A percentile compares a stretch with the other conserved stretches of the same genome.
phyloP scores from a whole-genome alignment of 2,797 vertebrate genomes.

The Chrysolophus pictus region DNA sequence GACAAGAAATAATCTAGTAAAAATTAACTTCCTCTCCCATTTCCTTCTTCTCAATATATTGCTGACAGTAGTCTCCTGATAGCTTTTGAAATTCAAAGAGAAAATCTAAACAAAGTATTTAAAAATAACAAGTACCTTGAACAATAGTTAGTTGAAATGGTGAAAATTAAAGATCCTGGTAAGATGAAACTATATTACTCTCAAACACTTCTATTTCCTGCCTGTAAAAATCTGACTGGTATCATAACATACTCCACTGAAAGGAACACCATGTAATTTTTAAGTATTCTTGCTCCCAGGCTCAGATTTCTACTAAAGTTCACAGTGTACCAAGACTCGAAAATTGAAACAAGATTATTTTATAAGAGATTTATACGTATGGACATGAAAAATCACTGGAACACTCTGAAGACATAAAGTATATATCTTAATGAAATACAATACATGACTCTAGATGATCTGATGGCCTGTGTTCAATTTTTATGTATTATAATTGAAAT shows the following conservation, averaged over 20 bases:
- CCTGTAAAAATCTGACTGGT: neutral
- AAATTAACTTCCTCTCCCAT: neutral
- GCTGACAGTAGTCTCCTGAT: neutral
- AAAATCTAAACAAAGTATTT: neutral
- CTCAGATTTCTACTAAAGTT: neutral
- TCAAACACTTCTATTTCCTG: neutral
- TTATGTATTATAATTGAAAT: neutral
- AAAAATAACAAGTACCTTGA: neutral
- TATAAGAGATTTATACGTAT: neutral
- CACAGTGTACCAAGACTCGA: neutral
- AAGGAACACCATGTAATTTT: neutral
- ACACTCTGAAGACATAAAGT: neutral
- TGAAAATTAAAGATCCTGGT: neutral
- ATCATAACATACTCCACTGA: neutral
- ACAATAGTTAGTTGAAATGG: neutral
- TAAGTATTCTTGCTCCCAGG: neutral
- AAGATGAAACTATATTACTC: neutral
- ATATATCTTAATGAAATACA: neutral
- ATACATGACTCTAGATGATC: neutral
- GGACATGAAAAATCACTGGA: neutral
- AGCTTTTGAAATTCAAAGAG: neutral
- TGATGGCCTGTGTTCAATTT: neutral
- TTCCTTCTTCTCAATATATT: neutral
- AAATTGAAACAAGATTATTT: neutral
- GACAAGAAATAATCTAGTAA: neutral